Evolutionary conservation across 2,113 vertebrate species (phyloP).

Genomic region (Agapornis roseicollis): DNA sequence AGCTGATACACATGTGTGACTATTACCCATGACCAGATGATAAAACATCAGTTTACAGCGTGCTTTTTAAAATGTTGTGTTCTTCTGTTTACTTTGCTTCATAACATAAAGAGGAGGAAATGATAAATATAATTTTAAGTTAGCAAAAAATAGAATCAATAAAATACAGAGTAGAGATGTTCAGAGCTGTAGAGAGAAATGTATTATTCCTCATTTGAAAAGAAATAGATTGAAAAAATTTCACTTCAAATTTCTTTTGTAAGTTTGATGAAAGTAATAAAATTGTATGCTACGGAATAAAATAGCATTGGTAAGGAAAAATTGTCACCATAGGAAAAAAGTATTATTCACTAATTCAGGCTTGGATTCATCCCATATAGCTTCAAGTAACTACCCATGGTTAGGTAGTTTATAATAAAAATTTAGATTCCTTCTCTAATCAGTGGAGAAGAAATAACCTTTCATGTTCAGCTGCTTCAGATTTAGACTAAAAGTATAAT

Average conservation of each 20-base stretch:
- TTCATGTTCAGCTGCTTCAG: neutral
- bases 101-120: neutral
- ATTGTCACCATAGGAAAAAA: neutral
- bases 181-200: neutral
- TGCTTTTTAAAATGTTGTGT: neutral
- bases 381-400: neutral
- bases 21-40: neutral
- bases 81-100: neutral
- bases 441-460: neutral
- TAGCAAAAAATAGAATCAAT: neutral
- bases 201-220: neutral
- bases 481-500: neutral
- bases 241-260: neutral
- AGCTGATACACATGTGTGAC: neutral
- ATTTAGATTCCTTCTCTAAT: neutral
- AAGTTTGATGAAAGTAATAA: neutral
- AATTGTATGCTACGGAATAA: neutral
- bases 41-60: neutral
- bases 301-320: neutral
- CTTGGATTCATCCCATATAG: neutral
- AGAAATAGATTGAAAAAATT: neutral
- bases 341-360: neutral
- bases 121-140: neutral
- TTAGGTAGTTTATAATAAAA: neutral
- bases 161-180: neutral